Conservation (phyloP, 2,113 vertebrate species). For the Sinocyclocheilus anshuiensis region DNA sequence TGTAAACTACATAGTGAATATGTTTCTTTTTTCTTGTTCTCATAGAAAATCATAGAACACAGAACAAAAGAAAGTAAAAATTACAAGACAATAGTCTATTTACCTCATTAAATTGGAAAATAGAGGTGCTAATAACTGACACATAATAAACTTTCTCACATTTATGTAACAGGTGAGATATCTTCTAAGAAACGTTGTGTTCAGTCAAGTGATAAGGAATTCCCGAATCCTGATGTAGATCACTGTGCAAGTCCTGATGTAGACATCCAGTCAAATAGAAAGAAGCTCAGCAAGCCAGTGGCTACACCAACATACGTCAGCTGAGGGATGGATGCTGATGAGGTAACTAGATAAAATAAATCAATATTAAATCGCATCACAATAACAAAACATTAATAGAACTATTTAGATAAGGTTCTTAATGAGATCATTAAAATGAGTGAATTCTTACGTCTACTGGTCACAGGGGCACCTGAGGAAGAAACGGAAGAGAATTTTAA, state of each 20-base stretch:
- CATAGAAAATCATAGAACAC: not conserved
- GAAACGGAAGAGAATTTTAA: not conserved
- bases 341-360: not conserved
- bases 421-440: not conserved
- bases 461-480: not conserved
- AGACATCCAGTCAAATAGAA: conserved; percentile 11
- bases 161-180: not conserved
- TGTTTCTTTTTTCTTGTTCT: not conserved
- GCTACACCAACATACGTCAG: not conserved
- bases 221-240: not conserved
- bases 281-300: conserved; percentile 15
- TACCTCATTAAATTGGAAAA: not conserved
- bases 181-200: not conserved
- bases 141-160: not conserved
- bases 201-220: not conserved
- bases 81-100: not conserved
- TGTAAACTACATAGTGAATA: not conserved
- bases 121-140: not conserved
- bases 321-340: not conserved
- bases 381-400: not conserved
- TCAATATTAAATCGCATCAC: not conserved
- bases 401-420: not conserved
- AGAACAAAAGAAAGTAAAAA: not conserved
- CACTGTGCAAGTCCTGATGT: not conserved
- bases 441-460: not conserved